phyloP scores from a whole-genome alignment of 92 coral and sea anemone species.

The Plumapathes pennacea region DNA sequence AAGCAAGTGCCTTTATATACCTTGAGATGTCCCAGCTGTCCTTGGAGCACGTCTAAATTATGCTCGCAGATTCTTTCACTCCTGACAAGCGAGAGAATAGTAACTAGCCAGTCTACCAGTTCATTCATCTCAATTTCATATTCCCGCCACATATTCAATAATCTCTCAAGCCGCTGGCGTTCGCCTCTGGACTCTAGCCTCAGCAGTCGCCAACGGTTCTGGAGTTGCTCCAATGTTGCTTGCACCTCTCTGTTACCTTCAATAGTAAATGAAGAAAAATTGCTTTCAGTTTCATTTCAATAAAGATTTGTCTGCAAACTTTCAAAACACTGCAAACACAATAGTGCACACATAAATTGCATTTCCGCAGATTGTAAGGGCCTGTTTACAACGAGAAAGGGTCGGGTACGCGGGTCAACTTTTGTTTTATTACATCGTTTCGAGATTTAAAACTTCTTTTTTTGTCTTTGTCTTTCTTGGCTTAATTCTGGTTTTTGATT shows the following conservation, averaged over 20 bases:
- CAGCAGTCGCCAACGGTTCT: constrained; percentile 79
- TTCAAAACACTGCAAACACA: too few species aligned
- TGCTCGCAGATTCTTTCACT: constrained; percentile 54
- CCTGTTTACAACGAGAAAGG: too few species aligned
- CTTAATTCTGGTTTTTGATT: too few species aligned
- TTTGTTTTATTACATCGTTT: too few species aligned
- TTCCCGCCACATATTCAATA: constrained; percentile 78
- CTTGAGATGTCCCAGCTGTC: constrained; percentile 66
- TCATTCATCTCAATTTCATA: constrained; percentile 90
- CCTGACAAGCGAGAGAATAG: constrained; percentile 59
- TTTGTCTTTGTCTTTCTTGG: too few species aligned
- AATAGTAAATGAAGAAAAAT: background rate
- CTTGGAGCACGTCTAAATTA: constrained; percentile 69
- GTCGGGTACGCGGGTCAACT: too few species aligned
- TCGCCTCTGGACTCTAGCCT: constrained; percentile 78
- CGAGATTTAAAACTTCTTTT: too few species aligned
- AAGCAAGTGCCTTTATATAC: too few species aligned
- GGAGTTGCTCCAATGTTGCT: constrained; percentile 53
- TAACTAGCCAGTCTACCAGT: constrained; percentile 74
- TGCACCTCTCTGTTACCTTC: constrained; percentile 69
- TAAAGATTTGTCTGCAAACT: too few species aligned
- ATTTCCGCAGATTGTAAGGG: too few species aligned
- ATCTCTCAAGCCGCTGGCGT: constrained; percentile 80
- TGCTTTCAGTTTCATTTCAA: too few species aligned
- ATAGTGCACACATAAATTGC: too few species aligned